phyloP scores from a whole-genome alignment of 2,797 vertebrate species.

The Capromys pilorides region DNA sequence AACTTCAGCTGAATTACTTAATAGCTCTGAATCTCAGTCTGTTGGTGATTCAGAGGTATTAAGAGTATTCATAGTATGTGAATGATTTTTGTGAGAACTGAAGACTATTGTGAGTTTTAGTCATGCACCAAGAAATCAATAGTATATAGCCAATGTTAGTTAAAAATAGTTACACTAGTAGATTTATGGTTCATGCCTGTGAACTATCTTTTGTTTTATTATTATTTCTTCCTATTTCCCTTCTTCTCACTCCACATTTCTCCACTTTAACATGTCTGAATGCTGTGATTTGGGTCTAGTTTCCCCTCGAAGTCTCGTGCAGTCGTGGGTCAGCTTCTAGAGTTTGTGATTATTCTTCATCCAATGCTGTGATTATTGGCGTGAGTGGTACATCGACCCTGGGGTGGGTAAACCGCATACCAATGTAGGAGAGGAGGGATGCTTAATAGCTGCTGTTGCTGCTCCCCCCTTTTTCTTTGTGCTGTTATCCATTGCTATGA shows the following conservation, averaged over 20 bases:
- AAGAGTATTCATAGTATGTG: background rate
- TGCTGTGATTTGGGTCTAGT: background rate
- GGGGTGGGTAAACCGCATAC: too few relatives aligned
- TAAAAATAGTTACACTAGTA: background rate
- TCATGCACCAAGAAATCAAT: background rate
- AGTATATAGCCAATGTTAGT: background rate
- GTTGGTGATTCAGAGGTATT: background rate
- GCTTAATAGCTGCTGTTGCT: too few relatives aligned
- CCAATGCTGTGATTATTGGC: too few relatives aligned
- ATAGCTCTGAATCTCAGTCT: background rate
- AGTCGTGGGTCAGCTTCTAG: too few relatives aligned
- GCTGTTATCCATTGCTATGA: too few relatives aligned
- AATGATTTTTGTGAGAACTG: background rate
- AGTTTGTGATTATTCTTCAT: too few relatives aligned
- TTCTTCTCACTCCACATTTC: background rate
- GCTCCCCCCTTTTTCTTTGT: too few relatives aligned
- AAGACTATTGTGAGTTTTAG: background rate
- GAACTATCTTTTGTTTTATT: background rate
- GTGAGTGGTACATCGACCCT: too few relatives aligned
- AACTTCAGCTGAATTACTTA: conserved; percentile 9
- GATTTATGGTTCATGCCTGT: background rate
- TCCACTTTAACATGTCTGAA: background rate
- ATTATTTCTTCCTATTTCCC: background rate
- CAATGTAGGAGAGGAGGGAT: too few relatives aligned
- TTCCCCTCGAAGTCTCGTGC: too few relatives aligned